Evolutionary conservation across 2,113 vertebrate species (phyloP).

Genomic region (Hyaena hyaena): DNA sequence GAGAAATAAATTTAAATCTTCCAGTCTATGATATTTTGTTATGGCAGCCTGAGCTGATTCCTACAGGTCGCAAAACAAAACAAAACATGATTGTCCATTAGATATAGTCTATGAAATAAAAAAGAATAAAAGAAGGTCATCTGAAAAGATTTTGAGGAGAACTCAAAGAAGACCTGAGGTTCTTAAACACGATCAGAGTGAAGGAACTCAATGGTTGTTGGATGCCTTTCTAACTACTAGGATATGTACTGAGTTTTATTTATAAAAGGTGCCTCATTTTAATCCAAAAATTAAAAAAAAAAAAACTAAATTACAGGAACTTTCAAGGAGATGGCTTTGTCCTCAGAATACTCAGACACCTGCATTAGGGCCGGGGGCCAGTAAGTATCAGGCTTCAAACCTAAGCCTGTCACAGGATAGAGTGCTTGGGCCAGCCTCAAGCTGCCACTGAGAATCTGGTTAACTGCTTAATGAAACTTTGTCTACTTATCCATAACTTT

Average conservation of each 20-base stretch:
- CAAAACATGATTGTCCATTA: not conserved
- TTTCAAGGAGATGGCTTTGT: not conserved
- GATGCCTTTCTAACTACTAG: not conserved
- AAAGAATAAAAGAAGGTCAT: not conserved
- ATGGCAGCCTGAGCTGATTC: not conserved
- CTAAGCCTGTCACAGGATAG: rapidly evolving
- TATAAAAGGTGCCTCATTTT: not conserved
- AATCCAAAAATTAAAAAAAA: not conserved
- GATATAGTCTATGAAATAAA: not conserved
- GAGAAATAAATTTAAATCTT: not conserved
- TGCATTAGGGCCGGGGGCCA: rapidly evolving
- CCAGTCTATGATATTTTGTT: not conserved
- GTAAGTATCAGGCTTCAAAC: not conserved
- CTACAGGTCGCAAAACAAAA: not conserved
- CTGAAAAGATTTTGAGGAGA: not conserved
- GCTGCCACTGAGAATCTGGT: not conserved
- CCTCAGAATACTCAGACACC: too few relatives aligned
- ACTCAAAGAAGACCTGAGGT: not conserved
- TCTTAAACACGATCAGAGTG: not conserved
- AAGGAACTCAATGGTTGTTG: not conserved
- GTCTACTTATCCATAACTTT: not conserved
- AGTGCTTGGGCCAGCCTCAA: rapidly evolving
- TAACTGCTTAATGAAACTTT: not conserved
- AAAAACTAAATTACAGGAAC: not conserved
- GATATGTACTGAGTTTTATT: not conserved